Evolutionary conservation across 2,797 vertebrate genomes (phyloP).

Genomic region (Coccyzus lansbergi): DNA sequence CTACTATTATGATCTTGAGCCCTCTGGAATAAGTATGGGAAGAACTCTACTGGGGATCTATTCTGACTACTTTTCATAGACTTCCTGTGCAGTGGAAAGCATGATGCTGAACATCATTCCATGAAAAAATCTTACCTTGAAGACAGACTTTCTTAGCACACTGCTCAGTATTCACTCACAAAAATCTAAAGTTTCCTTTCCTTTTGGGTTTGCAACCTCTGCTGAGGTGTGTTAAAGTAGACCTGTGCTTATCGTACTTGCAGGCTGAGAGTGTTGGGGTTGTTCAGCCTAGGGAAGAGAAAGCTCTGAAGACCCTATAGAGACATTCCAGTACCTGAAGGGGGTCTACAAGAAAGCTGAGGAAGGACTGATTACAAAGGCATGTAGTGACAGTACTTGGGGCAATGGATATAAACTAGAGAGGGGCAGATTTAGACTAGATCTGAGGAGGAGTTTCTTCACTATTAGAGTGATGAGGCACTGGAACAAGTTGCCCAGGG

Average conservation of each 20-base stretch:
- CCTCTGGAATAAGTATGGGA: neutral
- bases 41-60: neutral
- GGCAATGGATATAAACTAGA: no score
- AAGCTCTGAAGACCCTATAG: no score
- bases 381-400: no score
- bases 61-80: neutral
- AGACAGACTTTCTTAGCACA: neutral
- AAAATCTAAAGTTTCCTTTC: neutral
- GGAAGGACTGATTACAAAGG: no score
- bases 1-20: neutral
- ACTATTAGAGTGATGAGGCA: no score
- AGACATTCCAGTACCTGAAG: no score
- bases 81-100: fast-evolving
- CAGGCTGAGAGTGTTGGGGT: no score
- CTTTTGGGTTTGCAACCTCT: neutral
- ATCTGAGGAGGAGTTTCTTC: no score
- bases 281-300: no score
- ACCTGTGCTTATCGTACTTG: neutral
- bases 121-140: neutral
- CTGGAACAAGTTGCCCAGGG: no score
- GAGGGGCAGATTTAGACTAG: no score
- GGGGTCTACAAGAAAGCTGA: no score
- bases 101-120: neutral
- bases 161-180: neutral
- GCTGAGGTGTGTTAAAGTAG: neutral